These are phyloP conservation scores for Serilophus lunatus DNA, from an alignment of 2,113 vertebrate genomes.

Conservation along the genomic window DNA sequence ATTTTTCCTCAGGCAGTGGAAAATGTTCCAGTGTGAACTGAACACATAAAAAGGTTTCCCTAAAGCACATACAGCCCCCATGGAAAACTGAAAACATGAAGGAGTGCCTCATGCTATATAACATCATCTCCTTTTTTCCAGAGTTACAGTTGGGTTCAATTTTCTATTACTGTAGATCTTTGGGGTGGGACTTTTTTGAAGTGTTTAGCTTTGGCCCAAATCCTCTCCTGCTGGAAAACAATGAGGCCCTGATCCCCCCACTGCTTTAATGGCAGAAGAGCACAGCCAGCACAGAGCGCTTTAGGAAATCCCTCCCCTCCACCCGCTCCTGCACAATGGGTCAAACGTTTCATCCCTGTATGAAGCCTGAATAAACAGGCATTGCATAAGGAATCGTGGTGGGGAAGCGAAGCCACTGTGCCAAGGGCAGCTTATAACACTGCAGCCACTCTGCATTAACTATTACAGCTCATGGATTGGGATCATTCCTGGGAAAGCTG, in stretches of 20 bases:
- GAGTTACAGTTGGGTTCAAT: slow-evolving; percentile 20
- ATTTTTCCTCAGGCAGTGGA: not conserved
- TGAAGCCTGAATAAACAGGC: slow-evolving; percentile 28
- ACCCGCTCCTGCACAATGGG: not conserved
- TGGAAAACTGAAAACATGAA: not conserved
- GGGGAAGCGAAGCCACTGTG: not conserved
- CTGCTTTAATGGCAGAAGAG: not conserved
- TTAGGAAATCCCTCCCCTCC: not conserved
- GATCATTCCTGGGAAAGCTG: rapidly evolving
- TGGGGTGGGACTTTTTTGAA: not conserved
- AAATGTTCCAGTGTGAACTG: not conserved
- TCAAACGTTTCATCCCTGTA: not conserved
- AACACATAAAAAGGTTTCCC: not conserved
- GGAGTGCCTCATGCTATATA: not conserved
- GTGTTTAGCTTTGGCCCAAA: not conserved
- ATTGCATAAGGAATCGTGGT: not conserved
- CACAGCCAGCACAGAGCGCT: not conserved
- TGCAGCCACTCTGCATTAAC: not conserved
- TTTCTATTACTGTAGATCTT: slow-evolving; percentile 24
- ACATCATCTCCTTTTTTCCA: not conserved
- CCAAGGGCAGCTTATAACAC: not conserved
- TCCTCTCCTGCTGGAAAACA: not conserved
- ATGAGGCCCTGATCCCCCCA: not conserved
- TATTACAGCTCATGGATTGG: rapidly evolving
- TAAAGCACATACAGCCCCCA: not conserved